Conservation (phyloP, 2,797 vertebrate species). For the Stomatorhinus walkeri region DNA sequence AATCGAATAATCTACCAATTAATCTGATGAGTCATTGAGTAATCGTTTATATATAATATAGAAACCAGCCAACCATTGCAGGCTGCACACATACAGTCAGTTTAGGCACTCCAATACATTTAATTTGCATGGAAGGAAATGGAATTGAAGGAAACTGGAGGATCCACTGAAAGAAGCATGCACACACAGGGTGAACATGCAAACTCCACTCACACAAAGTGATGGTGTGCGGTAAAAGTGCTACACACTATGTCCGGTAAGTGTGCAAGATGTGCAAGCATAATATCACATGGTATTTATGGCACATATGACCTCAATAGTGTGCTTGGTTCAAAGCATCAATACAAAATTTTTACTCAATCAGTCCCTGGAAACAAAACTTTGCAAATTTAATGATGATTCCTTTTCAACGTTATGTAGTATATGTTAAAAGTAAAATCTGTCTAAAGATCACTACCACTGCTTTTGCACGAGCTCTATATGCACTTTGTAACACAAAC, state of each 20-base stretch:
- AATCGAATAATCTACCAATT: background rate
- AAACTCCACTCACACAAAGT: background rate
- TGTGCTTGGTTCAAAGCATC: background rate
- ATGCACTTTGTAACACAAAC: background rate
- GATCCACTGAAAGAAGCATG: background rate
- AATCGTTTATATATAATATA: background rate
- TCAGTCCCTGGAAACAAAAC: background rate
- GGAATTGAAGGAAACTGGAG: background rate
- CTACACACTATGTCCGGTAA: background rate
- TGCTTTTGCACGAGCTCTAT: background rate
- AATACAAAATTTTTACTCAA: background rate
- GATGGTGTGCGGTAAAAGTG: background rate
- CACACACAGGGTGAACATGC: background rate
- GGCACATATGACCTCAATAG: background rate
- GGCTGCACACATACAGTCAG: background rate
- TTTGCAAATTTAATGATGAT: background rate
- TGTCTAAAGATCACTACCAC: background rate
- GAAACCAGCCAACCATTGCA: background rate
- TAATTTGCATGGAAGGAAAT: background rate
- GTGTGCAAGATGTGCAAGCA: background rate
- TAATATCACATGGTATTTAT: background rate
- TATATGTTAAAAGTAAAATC: background rate
- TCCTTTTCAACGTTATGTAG: background rate
- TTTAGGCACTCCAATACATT: background rate
- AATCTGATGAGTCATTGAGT: background rate